Percentiles rank a stretch among this genome's conserved stretches.
These are phyloP conservation scores for Micrastur ruficollis DNA, from an alignment of 2,797 vertebrate species.

Conservation along the genomic window DNA sequence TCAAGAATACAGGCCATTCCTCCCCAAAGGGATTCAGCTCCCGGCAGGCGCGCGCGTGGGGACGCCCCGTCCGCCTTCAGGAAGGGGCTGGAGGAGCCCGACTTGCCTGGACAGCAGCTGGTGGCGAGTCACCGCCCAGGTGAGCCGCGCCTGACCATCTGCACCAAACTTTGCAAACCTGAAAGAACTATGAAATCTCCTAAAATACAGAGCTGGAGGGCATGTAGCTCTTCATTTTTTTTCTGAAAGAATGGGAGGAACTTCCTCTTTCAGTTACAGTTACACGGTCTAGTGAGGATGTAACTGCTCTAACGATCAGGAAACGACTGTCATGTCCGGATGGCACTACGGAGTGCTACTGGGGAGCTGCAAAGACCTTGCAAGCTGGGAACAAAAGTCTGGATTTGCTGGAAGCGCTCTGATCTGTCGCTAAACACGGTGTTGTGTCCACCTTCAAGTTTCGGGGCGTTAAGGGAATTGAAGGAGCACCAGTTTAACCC, in stretches of 20 bases:
- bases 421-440: neutral
- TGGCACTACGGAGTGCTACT: neutral
- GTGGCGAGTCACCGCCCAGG: neutral
- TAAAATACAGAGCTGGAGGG: neutral
- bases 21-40: neutral
- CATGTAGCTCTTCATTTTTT: neutral
- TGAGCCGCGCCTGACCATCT: rapidly evolving
- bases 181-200: neutral
- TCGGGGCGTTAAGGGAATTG: neutral
- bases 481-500: neutral
- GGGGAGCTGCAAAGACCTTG: neutral
- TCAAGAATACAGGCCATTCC: neutral
- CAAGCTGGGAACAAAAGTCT: neutral
- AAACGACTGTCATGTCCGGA: neutral
- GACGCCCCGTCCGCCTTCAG: rapidly evolving
- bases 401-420: neutral
- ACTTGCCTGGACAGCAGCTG: neutral
- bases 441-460: neutral
- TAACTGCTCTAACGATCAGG: constrained; percentile 3
- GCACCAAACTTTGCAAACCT: neutral
- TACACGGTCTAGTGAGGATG: neutral
- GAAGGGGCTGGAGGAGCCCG: neutral
- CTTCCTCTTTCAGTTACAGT: neutral
- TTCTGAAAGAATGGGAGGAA: neutral
- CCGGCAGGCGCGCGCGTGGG: rapidly evolving